These are phyloP conservation scores for Numida meleagris DNA, from an alignment of 2,113 vertebrate species.

Conservation along the genomic window DNA sequence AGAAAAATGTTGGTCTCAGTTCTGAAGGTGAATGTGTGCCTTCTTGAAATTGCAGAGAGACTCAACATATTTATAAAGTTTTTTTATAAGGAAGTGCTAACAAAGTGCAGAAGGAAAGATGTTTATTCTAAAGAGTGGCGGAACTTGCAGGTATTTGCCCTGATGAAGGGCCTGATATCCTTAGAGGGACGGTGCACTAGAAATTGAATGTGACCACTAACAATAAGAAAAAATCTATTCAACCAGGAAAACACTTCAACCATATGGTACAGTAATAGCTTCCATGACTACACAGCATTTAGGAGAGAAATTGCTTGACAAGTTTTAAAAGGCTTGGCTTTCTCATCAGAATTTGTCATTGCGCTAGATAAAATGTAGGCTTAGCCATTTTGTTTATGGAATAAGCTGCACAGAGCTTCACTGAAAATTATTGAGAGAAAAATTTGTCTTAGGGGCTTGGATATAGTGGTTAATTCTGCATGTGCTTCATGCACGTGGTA, in stretches of 20 bases:
- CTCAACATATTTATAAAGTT: background rate
- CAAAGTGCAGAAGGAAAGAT: background rate
- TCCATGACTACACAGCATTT: slow-evolving; percentile 1
- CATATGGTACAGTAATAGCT: background rate
- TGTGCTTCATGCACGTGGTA: background rate
- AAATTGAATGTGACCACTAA: background rate
- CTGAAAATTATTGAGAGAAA: background rate
- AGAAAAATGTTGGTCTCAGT: background rate
- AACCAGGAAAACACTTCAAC: slow-evolving; percentile 3
- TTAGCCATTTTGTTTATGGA: slow-evolving; percentile 36
- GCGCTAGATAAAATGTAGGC: background rate
- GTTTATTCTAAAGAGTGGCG: background rate
- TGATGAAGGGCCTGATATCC: background rate
- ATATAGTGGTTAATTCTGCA: background rate
- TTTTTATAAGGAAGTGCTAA: background rate
- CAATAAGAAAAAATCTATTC: background rate
- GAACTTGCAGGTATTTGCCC: background rate
- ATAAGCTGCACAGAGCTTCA: background rate
- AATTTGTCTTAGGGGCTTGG: background rate
- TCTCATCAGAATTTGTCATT: slow-evolving; percentile 29
- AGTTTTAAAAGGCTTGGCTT: background rate
- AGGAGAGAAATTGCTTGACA: background rate
- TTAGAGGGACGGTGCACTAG: background rate
- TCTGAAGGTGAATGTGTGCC: background rate
- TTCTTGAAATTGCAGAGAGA: background rate